Conservation (phyloP, 2,888 invertebrate species). For the Linnaemya vulpina region DNA sequence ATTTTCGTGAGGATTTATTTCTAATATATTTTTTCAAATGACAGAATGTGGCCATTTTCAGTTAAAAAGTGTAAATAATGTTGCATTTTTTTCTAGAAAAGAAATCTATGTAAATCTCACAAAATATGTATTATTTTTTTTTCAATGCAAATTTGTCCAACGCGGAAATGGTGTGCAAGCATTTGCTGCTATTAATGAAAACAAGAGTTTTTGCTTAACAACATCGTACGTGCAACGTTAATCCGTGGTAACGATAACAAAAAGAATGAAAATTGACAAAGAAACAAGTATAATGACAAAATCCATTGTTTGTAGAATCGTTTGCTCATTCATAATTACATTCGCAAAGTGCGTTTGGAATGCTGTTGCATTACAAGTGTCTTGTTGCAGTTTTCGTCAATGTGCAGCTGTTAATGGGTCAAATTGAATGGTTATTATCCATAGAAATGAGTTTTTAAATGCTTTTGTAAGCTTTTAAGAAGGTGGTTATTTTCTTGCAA, state of each 20-base stretch:
- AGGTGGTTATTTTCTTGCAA: background rate
- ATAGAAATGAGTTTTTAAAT: constrained; percentile 12
- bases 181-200: constrained; percentile 11
- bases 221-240: constrained; percentile 5
- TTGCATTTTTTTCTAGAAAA: too few relatives aligned
- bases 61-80: too few relatives aligned
- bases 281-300: background rate
- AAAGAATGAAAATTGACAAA: constrained; percentile 13
- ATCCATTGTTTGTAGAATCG: constrained; percentile 29
- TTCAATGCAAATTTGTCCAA: background rate
- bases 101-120: too few relatives aligned
- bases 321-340: constrained; percentile 31
- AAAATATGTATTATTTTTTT: background rate
- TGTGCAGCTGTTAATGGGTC: constrained; percentile 57
- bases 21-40: too few relatives aligned
- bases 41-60: too few relatives aligned
- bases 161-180: constrained; percentile 37
- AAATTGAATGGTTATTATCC: constrained; percentile 61
- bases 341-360: constrained; percentile 21
- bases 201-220: constrained; percentile 24
- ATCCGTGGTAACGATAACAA: constrained; percentile 2
- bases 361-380: constrained; percentile 5
- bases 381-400: constrained; percentile 1
- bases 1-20: too few relatives aligned
- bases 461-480: background rate